Evolutionary conservation across 2,888 invertebrate species (phyloP).

Genomic region (Agrochola lota): DNA sequence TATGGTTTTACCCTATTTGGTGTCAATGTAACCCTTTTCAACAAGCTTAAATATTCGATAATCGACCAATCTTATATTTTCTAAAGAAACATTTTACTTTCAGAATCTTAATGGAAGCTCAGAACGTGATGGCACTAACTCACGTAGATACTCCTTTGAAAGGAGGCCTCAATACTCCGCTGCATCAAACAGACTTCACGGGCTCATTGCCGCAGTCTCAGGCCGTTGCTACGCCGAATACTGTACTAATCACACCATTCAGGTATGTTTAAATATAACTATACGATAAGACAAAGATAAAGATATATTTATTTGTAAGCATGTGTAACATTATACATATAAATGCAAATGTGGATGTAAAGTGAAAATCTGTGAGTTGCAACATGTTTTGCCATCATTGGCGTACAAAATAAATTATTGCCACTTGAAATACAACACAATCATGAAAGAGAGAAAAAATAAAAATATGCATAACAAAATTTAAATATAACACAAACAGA

Average conservation of each 20-base stretch:
- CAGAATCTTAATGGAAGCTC: slow-evolving; percentile 97
- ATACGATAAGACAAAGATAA: too few relatives aligned
- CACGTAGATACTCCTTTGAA: slow-evolving; percentile 99
- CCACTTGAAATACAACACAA: too few relatives aligned
- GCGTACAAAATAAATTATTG: too few relatives aligned
- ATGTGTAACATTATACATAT: too few relatives aligned
- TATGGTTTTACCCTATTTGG: not conserved
- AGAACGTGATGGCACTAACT: slow-evolving; percentile 99
- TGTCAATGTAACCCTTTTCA: not conserved
- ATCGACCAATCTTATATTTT: not conserved
- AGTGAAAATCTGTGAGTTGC: too few relatives aligned
- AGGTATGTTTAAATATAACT: slow-evolving; percentile 79
- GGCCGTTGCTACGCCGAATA: slow-evolving; percentile 95
- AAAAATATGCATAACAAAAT: too few relatives aligned
- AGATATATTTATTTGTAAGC: too few relatives aligned
- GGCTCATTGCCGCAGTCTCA: slow-evolving; percentile 94
- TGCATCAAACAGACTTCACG: slow-evolving; percentile 97
- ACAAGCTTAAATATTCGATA: not conserved
- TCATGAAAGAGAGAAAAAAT: too few relatives aligned
- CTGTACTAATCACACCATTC: slow-evolving; percentile 96
- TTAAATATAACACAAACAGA: too few relatives aligned
- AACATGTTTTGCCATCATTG: too few relatives aligned
- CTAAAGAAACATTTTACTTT: not conserved
- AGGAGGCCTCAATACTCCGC: slow-evolving; percentile 98
- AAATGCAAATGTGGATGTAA: too few relatives aligned